phyloP scores from a whole-genome alignment of 2,797 vertebrate species.

The Peromyscus eremicus region DNA sequence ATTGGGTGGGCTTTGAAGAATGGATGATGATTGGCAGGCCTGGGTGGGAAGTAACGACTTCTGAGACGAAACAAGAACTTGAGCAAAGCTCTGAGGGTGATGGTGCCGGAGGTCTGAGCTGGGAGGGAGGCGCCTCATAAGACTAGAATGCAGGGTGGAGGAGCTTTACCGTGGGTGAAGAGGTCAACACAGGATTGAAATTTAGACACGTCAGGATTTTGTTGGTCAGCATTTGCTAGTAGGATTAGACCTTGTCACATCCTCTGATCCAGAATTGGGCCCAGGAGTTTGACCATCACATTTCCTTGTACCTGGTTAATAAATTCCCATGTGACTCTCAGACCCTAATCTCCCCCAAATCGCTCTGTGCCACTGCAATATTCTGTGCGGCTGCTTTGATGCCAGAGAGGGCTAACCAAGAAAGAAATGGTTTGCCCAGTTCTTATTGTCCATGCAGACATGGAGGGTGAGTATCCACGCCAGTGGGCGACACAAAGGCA shows the following conservation, averaged over 20 bases:
- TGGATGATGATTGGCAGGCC: not conserved
- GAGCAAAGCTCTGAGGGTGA: not conserved
- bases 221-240: not conserved
- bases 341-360: not conserved
- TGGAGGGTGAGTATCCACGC: slow-evolving; percentile 33
- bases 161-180: not conserved
- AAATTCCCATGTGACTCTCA: not conserved
- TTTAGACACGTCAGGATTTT: not conserved
- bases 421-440: slow-evolving; percentile 19
- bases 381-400: not conserved
- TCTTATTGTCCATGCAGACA: not conserved
- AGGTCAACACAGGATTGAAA: not conserved
- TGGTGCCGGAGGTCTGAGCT: not conserved
- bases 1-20: not conserved
- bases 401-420: not conserved
- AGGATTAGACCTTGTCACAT: not conserved
- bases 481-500: slow-evolving; percentile 45
- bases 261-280: not conserved
- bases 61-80: not conserved
- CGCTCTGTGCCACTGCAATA: not conserved
- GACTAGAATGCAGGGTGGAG: not conserved
- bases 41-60: not conserved
- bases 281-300: not conserved
- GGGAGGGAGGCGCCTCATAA: rapidly evolving
- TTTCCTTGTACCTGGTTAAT: not conserved